These are phyloP conservation scores for Colossoma macropomum DNA, from an alignment of 2,113 vertebrate genomes.

Conservation along the genomic window DNA sequence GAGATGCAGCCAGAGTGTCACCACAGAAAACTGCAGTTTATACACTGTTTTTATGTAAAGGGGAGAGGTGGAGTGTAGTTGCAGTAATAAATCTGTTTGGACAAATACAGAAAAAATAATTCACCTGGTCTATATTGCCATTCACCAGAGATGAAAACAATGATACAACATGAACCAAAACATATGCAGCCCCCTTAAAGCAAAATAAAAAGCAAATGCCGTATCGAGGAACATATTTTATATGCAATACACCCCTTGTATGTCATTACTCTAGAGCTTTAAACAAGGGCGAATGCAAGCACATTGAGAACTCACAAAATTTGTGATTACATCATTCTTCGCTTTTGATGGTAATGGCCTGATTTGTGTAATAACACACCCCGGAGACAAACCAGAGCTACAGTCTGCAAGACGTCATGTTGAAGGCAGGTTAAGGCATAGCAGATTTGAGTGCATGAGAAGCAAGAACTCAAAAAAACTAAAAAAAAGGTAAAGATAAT, in stretches of 20 bases:
- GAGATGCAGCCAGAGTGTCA: background rate
- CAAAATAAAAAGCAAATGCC: background rate
- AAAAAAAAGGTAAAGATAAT: conserved; percentile 14
- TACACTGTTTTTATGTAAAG: background rate
- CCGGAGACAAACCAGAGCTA: conserved; percentile 48
- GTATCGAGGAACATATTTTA: conserved; percentile 43
- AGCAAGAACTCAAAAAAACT: conserved; percentile 13
- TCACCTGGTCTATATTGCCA: too few species aligned
- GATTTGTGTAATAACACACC: conserved; percentile 47
- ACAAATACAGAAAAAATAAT: too few species aligned
- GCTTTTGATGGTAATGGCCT: conserved; percentile 50
- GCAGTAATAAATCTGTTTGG: too few species aligned
- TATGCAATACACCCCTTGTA: conserved; percentile 17
- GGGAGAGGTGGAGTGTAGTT: too few species aligned
- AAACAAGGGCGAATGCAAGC: conserved; percentile 7
- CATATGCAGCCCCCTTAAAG: background rate
- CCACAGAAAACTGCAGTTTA: background rate
- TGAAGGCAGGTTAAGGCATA: conserved; percentile 6
- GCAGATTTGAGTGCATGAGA: conserved; percentile 7
- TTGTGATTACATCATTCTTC: conserved; percentile 46
- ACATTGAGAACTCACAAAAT: conserved; percentile 24
- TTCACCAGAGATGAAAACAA: background rate
- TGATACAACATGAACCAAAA: background rate
- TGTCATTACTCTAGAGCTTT: conserved; percentile 30
- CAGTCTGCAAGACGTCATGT: conserved; percentile 52